Conservation (phyloP, 2,113 vertebrate genomes). For the Struthio camelus region DNA sequence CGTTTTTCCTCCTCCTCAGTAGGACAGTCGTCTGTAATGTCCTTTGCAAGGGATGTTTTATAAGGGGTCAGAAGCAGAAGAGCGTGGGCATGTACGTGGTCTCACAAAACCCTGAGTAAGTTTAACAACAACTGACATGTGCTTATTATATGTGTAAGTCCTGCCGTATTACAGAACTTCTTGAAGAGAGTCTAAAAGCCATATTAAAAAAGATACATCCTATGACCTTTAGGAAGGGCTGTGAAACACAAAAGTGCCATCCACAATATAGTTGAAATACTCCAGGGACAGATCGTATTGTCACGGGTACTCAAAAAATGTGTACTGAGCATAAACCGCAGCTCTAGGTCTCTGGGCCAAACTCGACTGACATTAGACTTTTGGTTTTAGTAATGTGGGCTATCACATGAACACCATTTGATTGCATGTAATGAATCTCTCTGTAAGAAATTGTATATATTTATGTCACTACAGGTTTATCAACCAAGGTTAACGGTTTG, state of each 20-base stretch:
- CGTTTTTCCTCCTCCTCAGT: not conserved
- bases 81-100: not conserved
- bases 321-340: not conserved
- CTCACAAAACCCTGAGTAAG: not conserved
- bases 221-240: not conserved
- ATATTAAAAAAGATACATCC: not conserved
- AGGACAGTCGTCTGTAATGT: not conserved
- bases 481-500: conserved; percentile 57
- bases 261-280: not conserved
- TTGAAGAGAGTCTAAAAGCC: not conserved
- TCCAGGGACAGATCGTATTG: not conserved
- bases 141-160: not conserved
- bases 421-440: not conserved
- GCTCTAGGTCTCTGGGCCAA: not conserved
- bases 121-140: not conserved
- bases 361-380: not conserved
- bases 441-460: conserved; percentile 39
- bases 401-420: not conserved
- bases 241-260: not conserved
- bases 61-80: not conserved
- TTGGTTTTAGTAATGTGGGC: not conserved
- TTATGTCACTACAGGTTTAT: conserved; percentile 72
- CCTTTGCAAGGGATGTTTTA: not conserved
- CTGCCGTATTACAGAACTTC: not conserved
- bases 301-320: not conserved